Evolutionary conservation across 2,888 invertebrate species (phyloP).

Genomic region (Drosophila antonietae): DNA sequence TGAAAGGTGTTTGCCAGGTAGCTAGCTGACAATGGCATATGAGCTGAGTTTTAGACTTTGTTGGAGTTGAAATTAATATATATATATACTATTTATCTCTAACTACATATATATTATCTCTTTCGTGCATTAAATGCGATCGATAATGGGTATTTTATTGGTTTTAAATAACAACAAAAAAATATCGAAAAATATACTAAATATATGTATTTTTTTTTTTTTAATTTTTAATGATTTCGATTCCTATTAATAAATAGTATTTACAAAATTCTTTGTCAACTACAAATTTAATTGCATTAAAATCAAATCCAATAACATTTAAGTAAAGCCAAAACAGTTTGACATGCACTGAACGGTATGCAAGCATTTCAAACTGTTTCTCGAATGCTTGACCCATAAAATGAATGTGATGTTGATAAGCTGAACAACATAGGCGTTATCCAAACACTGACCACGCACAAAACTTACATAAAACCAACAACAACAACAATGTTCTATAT

Average conservation of each 20-base stretch:
- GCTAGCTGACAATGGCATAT: background rate
- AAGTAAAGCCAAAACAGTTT: conserved; percentile 6
- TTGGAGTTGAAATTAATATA: background rate
- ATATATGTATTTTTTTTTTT: too few species aligned
- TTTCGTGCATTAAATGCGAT: background rate
- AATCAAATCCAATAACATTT: background rate
- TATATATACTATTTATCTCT: background rate
- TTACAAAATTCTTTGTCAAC: background rate
- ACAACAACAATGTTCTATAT: conserved; percentile 7
- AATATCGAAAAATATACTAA: too few species aligned
- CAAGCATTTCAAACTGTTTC: conserved; percentile 35
- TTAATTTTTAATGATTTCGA: background rate
- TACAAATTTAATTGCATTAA: background rate
- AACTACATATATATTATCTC: too few species aligned
- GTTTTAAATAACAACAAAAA: too few species aligned
- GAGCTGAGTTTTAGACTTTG: background rate
- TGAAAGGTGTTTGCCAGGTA: conserved; percentile 31
- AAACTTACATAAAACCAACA: conserved; percentile 28
- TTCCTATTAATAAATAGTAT: background rate
- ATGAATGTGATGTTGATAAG: conserved; percentile 55
- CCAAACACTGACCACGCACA: conserved; percentile 60
- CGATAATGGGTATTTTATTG: background rate
- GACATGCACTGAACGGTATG: conserved; percentile 7
- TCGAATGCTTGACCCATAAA: conserved; percentile 65
- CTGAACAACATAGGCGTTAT: conserved; percentile 51